These are phyloP conservation scores for Crocodylus rhombifer DNA, from an alignment of 2,797 vertebrate species.

Conservation along the genomic window DNA sequence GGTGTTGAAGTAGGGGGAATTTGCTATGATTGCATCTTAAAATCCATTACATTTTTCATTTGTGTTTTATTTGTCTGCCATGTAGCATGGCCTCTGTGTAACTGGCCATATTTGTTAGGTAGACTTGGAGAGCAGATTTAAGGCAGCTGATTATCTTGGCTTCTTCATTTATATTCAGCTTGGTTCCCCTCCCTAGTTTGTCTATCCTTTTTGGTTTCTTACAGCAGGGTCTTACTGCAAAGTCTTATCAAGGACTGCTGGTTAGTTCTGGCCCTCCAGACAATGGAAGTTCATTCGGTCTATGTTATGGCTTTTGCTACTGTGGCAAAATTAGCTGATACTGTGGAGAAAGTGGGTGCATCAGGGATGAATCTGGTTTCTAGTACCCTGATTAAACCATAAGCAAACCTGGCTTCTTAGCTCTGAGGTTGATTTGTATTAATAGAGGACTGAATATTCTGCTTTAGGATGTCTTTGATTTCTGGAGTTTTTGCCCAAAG, in stretches of 20 bases:
- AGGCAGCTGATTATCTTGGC: not conserved
- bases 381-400: not conserved
- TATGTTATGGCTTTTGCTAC: not conserved
- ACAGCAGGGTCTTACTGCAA: too few relatives aligned
- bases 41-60: not conserved
- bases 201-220: not conserved
- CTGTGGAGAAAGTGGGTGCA: not conserved
- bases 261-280: not conserved
- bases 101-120: not conserved
- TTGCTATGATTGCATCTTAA: not conserved
- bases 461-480: rapidly evolving
- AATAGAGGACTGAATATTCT: rapidly evolving
- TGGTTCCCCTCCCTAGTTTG: not conserved
- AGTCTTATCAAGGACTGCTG: not conserved
- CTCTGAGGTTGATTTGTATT: rapidly evolving
- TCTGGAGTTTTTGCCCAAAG: not conserved
- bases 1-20: not conserved
- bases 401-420: not conserved
- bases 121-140: not conserved
- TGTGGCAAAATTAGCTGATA: not conserved
- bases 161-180: not conserved
- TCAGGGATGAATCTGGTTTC: not conserved
- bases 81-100: not conserved
- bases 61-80: not conserved
- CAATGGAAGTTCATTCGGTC: not conserved